Base-by-base conservation (phyloP, 2,797 vertebrate species). In the Xiphophorus birchmanni region DNA sequence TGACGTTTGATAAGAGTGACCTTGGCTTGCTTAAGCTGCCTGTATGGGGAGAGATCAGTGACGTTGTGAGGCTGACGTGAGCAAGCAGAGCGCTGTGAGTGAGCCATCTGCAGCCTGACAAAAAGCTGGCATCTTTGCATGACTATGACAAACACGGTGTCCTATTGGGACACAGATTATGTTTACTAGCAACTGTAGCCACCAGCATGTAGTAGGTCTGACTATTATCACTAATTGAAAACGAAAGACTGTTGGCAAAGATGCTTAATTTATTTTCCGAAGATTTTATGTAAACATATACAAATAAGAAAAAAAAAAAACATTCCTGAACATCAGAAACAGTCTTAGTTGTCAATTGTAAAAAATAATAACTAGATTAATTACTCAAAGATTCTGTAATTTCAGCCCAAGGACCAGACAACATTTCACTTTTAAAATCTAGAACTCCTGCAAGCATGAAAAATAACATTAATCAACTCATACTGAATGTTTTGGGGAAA, bases 41-140 rank as follows among this genome's bases (percentile, higher is more conserved):
- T 18, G 5, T 76, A 52, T 44, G 76, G 58, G 73, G 75, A 78
- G 58, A 65, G 80, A 72, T 17, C 12, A 0, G 63, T 72, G 80
- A 79, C 23, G 42, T 76, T 37, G 26, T 42, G 5, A 75, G 54
- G 35, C 37, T 76, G 80, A 76, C 0, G 48, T 56, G 37, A 77
- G 26, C 40, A 15, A 74, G 18, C 1, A 73, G n/a, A 52, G 58
- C 44, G 4, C 71, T 80, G 50, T 0, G 40, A 77, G 48, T 17
- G 63, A 84, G 82, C 81, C 86, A 76, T 83, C 63, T 84, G 84
- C 79, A 60, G 86, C 23, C 40, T 26, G 73, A 77, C 89, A 63
- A 65, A 0, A 82, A 81, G n/a, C 75, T 56, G 77, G n/a, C 73
- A 56, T 4, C 0, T 0, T 0, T 45, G 74, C 54, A 50, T 42